Percentiles rank a stretch among this genome's conserved stretches.
These are phyloP conservation scores for Muricea muricata DNA, from an alignment of 92 coral and sea anemone genomes.

Conservation along the genomic window DNA sequence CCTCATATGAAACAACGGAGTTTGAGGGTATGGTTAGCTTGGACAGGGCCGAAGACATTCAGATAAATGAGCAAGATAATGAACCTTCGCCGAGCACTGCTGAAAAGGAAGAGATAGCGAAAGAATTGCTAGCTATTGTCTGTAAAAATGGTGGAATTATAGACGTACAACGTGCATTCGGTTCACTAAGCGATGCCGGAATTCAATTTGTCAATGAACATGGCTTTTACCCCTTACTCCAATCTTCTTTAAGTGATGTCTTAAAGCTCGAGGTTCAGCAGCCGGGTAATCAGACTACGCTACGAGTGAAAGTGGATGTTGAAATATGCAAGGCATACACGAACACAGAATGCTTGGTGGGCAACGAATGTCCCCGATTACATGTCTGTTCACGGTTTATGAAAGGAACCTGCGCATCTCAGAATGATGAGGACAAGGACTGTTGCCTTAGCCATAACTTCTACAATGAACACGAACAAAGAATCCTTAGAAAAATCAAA, in stretches of 20 bases:
- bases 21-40: neutral
- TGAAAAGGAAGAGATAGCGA: conserved; percentile 30
- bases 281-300: neutral
- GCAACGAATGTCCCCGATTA: conserved; percentile 70
- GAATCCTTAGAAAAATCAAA: conserved; percentile 50
- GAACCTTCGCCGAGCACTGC: neutral
- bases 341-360: conserved; percentile 51
- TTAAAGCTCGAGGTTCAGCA: conserved; percentile 1
- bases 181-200: neutral
- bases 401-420: conserved; percentile 74
- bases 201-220: conserved; percentile 27
- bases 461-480: conserved; percentile 58
- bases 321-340: conserved; percentile 39
- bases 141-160: conserved; percentile 26
- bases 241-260: conserved; percentile 49
- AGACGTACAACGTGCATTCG: neutral
- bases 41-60: neutral
- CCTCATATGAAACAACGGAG: neutral
- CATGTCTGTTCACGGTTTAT: conserved; percentile 84
- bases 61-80: neutral
- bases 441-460: conserved; percentile 80
- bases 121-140: conserved; percentile 1
- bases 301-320: neutral
- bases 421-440: neutral
- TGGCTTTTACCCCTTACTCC: conserved; percentile 65